phyloP scores from a whole-genome alignment of 2,888 invertebrate genomes.

The Aethes cnicana region DNA sequence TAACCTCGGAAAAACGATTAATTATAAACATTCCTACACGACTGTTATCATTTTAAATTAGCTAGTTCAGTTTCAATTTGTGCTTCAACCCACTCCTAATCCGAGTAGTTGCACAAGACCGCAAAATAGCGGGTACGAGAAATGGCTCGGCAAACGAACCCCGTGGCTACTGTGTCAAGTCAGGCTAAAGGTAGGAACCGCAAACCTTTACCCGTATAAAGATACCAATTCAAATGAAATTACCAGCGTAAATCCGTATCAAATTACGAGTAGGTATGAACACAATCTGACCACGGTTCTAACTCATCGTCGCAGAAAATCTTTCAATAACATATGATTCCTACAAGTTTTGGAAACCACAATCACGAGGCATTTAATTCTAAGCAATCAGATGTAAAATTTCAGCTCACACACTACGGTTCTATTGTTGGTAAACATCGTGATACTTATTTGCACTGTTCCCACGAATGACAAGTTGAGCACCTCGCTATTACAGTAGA shows the following conservation, averaged over 20 bases:
- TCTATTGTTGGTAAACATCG: constrained; percentile 55
- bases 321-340: too few relatives aligned
- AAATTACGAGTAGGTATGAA: too few relatives aligned
- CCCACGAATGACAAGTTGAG: constrained; percentile 76
- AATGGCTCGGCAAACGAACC: constrained; percentile 1
- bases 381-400: too few relatives aligned
- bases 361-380: too few relatives aligned
- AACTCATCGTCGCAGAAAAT: too few relatives aligned
- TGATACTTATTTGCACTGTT: constrained; percentile 65
- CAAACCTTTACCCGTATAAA: background rate
- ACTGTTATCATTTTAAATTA: constrained; percentile 4
- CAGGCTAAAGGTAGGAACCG: constrained; percentile 14
- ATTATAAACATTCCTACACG: constrained; percentile 10
- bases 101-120: background rate
- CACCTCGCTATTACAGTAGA: constrained; percentile 70
- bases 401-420: constrained; percentile 40
- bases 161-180: constrained; percentile 11
- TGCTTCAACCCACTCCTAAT: background rate
- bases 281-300: too few relatives aligned
- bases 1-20: too few relatives aligned
- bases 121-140: constrained; percentile 5
- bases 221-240: background rate
- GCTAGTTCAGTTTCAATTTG: background rate
- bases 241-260: too few relatives aligned
- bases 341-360: too few relatives aligned